Conservation (phyloP, 2,113 vertebrate species). For the Nothobranchius kuhntae region DNA sequence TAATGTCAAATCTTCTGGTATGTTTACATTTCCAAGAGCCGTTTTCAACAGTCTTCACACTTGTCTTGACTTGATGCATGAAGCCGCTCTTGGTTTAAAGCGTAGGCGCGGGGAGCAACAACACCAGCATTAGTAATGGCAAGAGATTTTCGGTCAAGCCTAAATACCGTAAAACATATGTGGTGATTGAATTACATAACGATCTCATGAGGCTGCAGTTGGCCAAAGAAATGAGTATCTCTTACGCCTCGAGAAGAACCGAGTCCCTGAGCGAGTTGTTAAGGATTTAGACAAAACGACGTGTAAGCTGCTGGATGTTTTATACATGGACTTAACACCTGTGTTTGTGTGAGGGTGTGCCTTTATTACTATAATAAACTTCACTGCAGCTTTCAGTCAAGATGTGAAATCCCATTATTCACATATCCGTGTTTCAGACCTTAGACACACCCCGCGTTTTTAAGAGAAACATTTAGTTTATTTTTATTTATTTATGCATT, state of each 20-base stretch:
- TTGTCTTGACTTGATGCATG: constrained; percentile 22
- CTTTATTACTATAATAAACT: constrained; percentile 3
- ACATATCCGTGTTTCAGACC: neutral
- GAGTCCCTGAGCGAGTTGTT: constrained; percentile 4
- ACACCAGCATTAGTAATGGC: constrained; percentile 1
- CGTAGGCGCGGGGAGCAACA: constrained; percentile 1
- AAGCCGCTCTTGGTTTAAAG: constrained; percentile 10
- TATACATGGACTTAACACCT: neutral
- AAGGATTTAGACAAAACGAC: constrained; percentile 2
- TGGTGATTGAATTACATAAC: constrained; percentile 22
- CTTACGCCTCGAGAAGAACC: constrained; percentile 11
- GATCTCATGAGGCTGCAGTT: constrained; percentile 1
- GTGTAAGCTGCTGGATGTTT: neutral
- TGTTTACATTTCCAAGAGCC: constrained; percentile 8
- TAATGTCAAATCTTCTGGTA: neutral
- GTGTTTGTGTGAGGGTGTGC: neutral
- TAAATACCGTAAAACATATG: constrained; percentile 19
- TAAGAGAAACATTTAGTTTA: no score
- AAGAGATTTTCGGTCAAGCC: constrained; percentile 3
- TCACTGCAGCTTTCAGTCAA: neutral
- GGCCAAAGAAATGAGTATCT: constrained; percentile 8
- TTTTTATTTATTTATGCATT: no score
- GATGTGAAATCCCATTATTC: neutral
- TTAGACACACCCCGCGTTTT: neutral
- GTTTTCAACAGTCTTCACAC: constrained; percentile 19